Conservation (phyloP, 2,797 vertebrate species). For the Argentina silus region DNA sequence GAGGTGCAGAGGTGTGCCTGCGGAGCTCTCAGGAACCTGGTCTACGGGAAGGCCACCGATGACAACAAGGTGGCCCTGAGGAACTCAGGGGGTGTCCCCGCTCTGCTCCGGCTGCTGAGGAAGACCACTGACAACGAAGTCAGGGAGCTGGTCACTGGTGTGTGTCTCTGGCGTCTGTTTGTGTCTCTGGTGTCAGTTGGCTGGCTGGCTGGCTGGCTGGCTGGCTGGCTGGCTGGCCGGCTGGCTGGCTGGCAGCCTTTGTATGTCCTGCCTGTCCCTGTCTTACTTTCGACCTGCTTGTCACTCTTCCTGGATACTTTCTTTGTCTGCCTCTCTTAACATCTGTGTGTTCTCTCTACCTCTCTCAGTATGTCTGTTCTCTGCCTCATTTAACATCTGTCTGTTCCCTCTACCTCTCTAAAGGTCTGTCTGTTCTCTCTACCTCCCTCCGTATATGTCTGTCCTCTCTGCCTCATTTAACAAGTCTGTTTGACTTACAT, state of each 20-base stretch:
- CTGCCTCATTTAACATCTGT: background rate
- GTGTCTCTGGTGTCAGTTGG: slow-evolving; percentile 16
- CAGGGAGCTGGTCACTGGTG: slow-evolving; percentile 95
- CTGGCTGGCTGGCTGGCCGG: slow-evolving; percentile 6
- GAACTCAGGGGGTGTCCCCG: slow-evolving; percentile 95
- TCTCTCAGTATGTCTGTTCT: background rate
- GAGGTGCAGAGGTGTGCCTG: slow-evolving; percentile 97
- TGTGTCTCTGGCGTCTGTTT: slow-evolving; percentile 36
- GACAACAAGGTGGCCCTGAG: slow-evolving; percentile 98
- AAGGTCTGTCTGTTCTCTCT: background rate
- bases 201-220: slow-evolving; percentile 24
- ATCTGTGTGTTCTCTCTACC: background rate
- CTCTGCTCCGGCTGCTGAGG: slow-evolving; percentile 90
- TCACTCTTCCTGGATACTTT: background rate
- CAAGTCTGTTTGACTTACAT: background rate
- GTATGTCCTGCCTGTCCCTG: background rate
- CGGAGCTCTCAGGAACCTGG: slow-evolving; percentile 94
- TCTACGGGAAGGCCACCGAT: slow-evolving; percentile 95
- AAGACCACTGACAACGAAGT: slow-evolving; percentile 93
- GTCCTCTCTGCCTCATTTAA: background rate
- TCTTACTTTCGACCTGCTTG: slow-evolving; percentile 1
- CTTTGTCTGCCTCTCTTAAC: background rate
- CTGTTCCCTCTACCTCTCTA: background rate
- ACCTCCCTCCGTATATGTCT: background rate
- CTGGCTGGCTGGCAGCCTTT: background rate